Evolutionary conservation across 1,140 invertebrate species (phyloP).

Genomic region (Idris sp.): DNA sequence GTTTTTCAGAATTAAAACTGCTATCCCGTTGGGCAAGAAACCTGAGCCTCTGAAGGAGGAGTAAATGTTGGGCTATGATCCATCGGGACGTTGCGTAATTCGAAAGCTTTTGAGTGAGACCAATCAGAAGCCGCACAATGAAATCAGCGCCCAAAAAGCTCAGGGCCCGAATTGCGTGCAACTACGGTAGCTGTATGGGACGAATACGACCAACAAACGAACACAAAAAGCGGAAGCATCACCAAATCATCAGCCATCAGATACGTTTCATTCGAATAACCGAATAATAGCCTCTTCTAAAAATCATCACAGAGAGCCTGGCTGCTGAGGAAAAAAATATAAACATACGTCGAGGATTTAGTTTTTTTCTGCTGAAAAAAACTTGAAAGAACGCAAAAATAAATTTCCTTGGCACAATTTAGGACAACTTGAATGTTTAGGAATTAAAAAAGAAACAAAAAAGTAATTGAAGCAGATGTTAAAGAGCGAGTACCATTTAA

Average conservation of each 20-base stretch:
- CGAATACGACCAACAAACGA: slow-evolving; percentile 27
- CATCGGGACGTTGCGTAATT: slow-evolving; percentile 41
- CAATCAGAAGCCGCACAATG: slow-evolving; percentile 59
- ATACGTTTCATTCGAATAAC: slow-evolving; percentile 30
- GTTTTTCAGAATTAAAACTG: slow-evolving; percentile 89
- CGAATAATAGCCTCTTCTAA: slow-evolving; percentile 32
- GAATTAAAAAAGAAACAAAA: slow-evolving; percentile 12
- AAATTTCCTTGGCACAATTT: slow-evolving; percentile 33
- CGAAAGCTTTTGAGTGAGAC: slow-evolving; percentile 52
- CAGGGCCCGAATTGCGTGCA: slow-evolving; percentile 57
- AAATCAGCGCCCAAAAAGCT: slow-evolving; percentile 46
- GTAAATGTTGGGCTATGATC: slow-evolving; percentile 80
- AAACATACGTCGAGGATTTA: slow-evolving; percentile 9
- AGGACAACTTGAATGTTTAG: slow-evolving; percentile 45
- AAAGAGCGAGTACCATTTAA: slow-evolving; percentile 50
- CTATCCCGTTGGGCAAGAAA: slow-evolving; percentile 94
- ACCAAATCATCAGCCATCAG: slow-evolving; percentile 29
- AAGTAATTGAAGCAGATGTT: slow-evolving; percentile 34
- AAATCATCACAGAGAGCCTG: slow-evolving; percentile 46
- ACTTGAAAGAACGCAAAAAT: background rate
- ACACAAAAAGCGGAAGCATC: slow-evolving; percentile 44
- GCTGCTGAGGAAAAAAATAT: slow-evolving; percentile 26
- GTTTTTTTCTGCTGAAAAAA: slow-evolving; percentile 14
- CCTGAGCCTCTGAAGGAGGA: slow-evolving; percentile 89
- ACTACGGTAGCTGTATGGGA: slow-evolving; percentile 51